Percentiles rank a stretch among this genome's conserved stretches.
These are phyloP conservation scores for Micrasema minimum DNA, from an alignment of 1,140 invertebrate species.

Conservation along the genomic window DNA sequence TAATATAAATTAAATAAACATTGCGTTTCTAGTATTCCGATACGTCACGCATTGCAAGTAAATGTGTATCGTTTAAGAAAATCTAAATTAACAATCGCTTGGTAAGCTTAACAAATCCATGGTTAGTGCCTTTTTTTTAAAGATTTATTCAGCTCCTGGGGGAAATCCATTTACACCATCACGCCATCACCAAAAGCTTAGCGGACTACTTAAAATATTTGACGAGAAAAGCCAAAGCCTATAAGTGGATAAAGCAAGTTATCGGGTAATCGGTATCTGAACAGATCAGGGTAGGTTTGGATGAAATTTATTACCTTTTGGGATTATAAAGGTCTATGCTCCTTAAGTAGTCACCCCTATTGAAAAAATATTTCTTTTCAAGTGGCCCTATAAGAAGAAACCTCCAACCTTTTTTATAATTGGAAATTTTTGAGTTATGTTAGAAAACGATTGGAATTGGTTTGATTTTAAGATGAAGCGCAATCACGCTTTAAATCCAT, in stretches of 20 bases:
- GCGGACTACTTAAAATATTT: constrained; percentile 48
- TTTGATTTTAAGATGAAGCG: not conserved
- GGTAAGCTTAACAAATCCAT: constrained; percentile 1
- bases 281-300: constrained; percentile 40
- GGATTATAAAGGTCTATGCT: constrained; percentile 49
- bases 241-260: constrained; percentile 51
- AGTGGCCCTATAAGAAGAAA: constrained; percentile 12
- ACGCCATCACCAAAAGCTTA: constrained; percentile 31
- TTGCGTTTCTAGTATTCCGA: no score
- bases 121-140: no score
- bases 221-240: constrained; percentile 43
- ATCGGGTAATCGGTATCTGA: constrained; percentile 49
- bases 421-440: constrained; percentile 17
- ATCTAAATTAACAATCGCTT: not conserved
- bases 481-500: not conserved
- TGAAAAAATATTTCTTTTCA: constrained; percentile 30
- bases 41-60: no score
- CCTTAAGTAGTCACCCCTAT: constrained; percentile 40
- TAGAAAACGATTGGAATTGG: not conserved
- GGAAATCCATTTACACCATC: constrained; percentile 31
- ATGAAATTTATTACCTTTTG: constrained; percentile 47
- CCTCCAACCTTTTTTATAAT: constrained; percentile 22
- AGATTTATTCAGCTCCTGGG: constrained; percentile 9
- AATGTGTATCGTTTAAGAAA: no score
- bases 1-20: no score